These are phyloP conservation scores for Pristiophorus japonicus DNA, from an alignment of 2,113 vertebrate species.

Conservation along the genomic window DNA sequence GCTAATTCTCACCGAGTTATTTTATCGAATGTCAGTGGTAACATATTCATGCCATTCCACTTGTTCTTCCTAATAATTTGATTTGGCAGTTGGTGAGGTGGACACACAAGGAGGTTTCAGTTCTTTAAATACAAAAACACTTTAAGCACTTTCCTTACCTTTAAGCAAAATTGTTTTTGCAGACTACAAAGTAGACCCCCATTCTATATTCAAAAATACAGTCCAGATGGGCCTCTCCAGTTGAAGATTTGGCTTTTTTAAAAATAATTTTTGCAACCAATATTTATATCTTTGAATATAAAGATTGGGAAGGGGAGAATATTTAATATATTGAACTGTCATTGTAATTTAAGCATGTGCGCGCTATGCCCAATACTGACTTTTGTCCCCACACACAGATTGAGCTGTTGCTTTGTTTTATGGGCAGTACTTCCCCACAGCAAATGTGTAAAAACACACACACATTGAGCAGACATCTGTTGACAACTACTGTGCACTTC, in stretches of 20 bases:
- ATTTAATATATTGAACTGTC: background rate
- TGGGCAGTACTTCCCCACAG: background rate
- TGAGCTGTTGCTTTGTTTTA: background rate
- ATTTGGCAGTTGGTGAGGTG: background rate
- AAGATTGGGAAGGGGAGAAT: background rate
- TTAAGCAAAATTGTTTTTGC: background rate
- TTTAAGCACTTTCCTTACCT: background rate
- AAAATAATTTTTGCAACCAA: too few relatives aligned
- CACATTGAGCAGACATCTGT: background rate
- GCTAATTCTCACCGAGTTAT: background rate
- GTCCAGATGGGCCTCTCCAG: background rate
- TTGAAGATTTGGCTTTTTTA: background rate
- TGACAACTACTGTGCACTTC: background rate
- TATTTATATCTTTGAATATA: background rate
- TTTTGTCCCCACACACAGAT: background rate
- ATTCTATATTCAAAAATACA: conserved; percentile 3
- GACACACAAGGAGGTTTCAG: background rate
- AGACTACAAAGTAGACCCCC: background rate
- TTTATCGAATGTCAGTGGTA: background rate
- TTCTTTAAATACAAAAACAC: background rate
- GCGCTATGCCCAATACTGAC: background rate
- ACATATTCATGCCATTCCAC: background rate
- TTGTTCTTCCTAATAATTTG: background rate
- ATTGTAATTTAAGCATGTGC: background rate
- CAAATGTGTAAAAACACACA: background rate